Conservation (phyloP, 1,140 invertebrate genomes). For the Orius laevigatus region DNA sequence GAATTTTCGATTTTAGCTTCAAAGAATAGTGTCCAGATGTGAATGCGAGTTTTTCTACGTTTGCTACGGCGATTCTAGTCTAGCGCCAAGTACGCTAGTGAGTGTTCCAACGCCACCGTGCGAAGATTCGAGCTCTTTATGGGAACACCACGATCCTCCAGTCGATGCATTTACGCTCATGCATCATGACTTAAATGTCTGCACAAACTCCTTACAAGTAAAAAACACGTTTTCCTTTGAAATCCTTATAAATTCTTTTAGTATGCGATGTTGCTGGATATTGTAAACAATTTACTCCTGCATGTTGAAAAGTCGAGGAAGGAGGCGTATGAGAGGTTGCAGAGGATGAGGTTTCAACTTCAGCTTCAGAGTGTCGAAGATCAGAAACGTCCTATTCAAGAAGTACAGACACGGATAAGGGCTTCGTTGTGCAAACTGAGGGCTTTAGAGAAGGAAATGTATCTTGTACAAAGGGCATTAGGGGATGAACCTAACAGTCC, state of each 20-base stretch:
- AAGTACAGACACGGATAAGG: conserved; percentile 72
- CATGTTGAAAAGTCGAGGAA: conserved; percentile 93
- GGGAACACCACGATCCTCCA: conserved; percentile 63
- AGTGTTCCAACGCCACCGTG: conserved; percentile 45
- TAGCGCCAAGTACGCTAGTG: conserved; percentile 47
- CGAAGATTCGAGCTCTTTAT: conserved; percentile 44
- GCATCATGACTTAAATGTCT: conserved; percentile 95
- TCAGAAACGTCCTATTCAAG: conserved; percentile 78
- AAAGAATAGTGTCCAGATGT: conserved; percentile 53
- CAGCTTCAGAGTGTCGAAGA: conserved; percentile 80
- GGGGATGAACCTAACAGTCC: conserved; percentile 32
- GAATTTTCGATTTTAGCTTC: conserved; percentile 18
- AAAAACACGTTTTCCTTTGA: background rate
- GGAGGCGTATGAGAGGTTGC: conserved; percentile 71
- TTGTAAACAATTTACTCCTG: conserved; percentile 90
- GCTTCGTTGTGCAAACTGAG: conserved; percentile 63
- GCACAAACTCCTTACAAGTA: conserved; percentile 83
- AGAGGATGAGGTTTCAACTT: conserved; percentile 82
- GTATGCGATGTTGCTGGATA: conserved; percentile 92
- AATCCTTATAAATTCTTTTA: conserved; percentile 26
- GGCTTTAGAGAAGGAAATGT: conserved; percentile 77
- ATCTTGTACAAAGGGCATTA: conserved; percentile 64
- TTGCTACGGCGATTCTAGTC: conserved; percentile 68
- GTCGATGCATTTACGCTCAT: conserved; percentile 95
- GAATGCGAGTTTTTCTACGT: conserved; percentile 97